Evolutionary conservation across 2,113 vertebrate genomes (phyloP).

Genomic region (Polypterus bichir): DNA sequence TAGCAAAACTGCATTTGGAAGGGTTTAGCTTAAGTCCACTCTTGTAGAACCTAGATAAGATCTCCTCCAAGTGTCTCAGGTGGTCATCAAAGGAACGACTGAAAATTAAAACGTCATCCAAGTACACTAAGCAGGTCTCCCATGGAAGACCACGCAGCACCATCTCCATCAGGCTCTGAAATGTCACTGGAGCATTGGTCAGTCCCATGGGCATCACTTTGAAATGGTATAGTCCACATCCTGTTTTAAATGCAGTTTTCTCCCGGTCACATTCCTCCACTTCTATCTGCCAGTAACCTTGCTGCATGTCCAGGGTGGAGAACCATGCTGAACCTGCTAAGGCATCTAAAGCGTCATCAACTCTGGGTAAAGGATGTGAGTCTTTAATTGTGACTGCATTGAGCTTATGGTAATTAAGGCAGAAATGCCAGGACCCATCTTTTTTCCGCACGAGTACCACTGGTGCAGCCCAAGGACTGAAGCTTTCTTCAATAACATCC

Average conservation of each 20-base stretch:
- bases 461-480: background rate
- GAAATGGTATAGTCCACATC: background rate
- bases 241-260: background rate
- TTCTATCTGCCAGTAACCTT: background rate
- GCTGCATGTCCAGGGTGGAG: no score
- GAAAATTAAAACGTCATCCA: conserved; percentile 2
- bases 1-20: no score
- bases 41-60: background rate
- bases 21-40: background rate
- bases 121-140: conserved; percentile 1
- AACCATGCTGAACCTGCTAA: background rate
- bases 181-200: conserved; percentile 4
- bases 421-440: background rate
- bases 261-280: background rate
- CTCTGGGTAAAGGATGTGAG: conserved; percentile 2
- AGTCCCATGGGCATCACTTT: background rate
- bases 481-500: no score
- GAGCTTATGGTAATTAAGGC: conserved; percentile 1
- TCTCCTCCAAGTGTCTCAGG: background rate
- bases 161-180: conserved; percentile 3
- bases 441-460: background rate
- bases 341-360: background rate
- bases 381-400: background rate
- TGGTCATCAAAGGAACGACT: background rate
- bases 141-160: background rate